Evolutionary conservation across 1,140 invertebrate species (phyloP).

Genomic region (Sinella curviseta): DNA sequence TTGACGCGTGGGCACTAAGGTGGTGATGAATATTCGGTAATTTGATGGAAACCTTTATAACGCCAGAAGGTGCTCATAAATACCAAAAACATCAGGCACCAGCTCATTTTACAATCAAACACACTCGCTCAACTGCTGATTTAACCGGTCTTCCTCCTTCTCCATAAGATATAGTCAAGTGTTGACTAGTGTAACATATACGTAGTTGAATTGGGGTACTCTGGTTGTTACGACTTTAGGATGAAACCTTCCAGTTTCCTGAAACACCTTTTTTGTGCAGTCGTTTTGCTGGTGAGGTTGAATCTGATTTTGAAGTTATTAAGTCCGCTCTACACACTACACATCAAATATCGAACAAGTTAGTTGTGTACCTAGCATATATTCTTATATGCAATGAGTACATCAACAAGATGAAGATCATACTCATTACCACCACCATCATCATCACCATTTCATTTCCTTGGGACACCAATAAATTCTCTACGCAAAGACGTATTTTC

Average conservation of each 20-base stretch:
- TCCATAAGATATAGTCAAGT: neutral
- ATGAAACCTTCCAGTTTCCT: neutral
- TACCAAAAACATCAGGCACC: neutral
- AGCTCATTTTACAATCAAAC: neutral
- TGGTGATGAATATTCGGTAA: neutral
- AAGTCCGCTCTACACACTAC: too few species aligned
- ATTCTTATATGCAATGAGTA: too few species aligned
- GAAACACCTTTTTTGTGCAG: neutral
- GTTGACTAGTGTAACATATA: too few species aligned
- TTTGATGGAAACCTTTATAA: neutral
- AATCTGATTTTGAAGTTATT: too few species aligned
- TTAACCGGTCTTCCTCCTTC: neutral
- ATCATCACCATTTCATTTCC: neutral
- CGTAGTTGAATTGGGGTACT: too few species aligned
- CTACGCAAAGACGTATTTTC: neutral
- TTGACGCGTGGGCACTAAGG: neutral
- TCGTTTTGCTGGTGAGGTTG: too few species aligned
- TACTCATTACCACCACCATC: slow-evolving; percentile 9
- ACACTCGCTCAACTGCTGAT: neutral
- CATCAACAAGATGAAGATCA: neutral
- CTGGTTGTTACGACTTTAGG: too few species aligned
- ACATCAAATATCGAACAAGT: too few species aligned
- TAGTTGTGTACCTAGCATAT: too few species aligned
- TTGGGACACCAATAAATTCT: neutral
- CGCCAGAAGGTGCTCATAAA: neutral